Percentiles rank a stretch among this genome's conserved stretches.
Evolutionary conservation across 1,140 invertebrate genomes (phyloP).

Genomic region (Zaprionus africanus): DNA sequence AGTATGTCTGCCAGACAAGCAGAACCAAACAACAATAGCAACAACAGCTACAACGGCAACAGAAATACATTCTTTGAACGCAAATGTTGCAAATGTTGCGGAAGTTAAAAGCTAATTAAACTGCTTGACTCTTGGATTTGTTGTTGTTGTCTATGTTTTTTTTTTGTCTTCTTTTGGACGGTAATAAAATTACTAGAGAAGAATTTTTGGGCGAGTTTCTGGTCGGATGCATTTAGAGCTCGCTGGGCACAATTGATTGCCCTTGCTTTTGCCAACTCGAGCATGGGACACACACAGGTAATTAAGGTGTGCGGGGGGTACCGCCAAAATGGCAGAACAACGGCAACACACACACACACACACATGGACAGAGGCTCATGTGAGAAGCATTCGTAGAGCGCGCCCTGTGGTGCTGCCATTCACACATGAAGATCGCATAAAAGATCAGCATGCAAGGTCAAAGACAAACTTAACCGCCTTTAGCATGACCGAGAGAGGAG

Average conservation of each 20-base stretch:
- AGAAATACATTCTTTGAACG: slow-evolving; percentile 54
- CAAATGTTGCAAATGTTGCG: slow-evolving; percentile 67
- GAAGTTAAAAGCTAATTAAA: slow-evolving; percentile 82
- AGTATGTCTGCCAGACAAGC: slow-evolving; percentile 36
- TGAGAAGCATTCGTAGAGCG: slow-evolving; percentile 18
- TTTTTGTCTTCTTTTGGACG: slow-evolving; percentile 17
- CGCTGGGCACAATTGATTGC: slow-evolving; percentile 69
- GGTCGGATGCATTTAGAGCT: slow-evolving; percentile 74
- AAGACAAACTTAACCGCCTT: slow-evolving; percentile 63
- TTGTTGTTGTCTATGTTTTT: background rate
- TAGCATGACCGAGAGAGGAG: slow-evolving; percentile 55
- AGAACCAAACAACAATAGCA: slow-evolving; percentile 15
- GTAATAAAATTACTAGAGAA: slow-evolving; percentile 69
- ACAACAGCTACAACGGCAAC: slow-evolving; percentile 1
- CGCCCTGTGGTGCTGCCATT: slow-evolving; percentile 71
- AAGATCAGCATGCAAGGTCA: slow-evolving; percentile 72
- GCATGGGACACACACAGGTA: slow-evolving; percentile 60
- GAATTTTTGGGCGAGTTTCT: slow-evolving; percentile 66
- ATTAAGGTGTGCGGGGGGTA: slow-evolving; percentile 41
- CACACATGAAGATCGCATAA: slow-evolving; percentile 63
- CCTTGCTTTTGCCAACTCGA: slow-evolving; percentile 77
- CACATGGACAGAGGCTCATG: slow-evolving; percentile 9
- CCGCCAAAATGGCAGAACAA: slow-evolving; percentile 16
- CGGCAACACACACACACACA: background rate
- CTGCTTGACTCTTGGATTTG: slow-evolving; percentile 57